Evolutionary conservation across 1,140 invertebrate species (phyloP).

Genomic region (Cotesia typhae): DNA sequence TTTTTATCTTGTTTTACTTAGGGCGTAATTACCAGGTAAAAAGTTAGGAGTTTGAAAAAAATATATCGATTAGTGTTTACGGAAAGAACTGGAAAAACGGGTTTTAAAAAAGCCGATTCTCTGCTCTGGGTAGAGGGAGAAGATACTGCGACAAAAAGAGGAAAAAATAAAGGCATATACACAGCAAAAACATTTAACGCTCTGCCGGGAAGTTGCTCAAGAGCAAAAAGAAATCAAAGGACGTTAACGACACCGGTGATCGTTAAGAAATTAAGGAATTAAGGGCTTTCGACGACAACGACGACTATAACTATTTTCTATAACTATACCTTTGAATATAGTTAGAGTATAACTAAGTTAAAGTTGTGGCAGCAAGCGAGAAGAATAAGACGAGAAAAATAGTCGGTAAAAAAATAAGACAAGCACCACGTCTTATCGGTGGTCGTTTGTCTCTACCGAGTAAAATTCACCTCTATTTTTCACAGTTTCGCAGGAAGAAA

Average conservation of each 20-base stretch:
- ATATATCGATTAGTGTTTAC: no score
- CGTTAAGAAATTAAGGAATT: slow-evolving; percentile 46
- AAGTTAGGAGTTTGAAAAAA: background rate
- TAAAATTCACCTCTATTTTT: slow-evolving; percentile 37
- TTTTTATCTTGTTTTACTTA: background rate
- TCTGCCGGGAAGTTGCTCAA: background rate
- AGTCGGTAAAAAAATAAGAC: slow-evolving; percentile 18
- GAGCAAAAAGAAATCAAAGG: slow-evolving; percentile 20
- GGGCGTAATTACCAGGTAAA: background rate
- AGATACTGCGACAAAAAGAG: slow-evolving; percentile 6
- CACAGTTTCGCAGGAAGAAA: slow-evolving; percentile 25
- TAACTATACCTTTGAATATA: background rate
- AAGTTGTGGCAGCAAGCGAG: slow-evolving; percentile 19
- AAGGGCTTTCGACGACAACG: slow-evolving; percentile 29
- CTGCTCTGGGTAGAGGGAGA: background rate
- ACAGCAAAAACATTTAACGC: slow-evolving; percentile 33
- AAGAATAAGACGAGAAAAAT: slow-evolving; percentile 19
- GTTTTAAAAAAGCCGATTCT: no score
- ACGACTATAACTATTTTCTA: background rate
- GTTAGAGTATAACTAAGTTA: background rate
- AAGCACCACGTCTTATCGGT: slow-evolving; percentile 31
- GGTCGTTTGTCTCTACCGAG: slow-evolving; percentile 34
- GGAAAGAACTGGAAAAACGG: no score
- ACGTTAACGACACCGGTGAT: slow-evolving; percentile 40
- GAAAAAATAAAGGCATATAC: slow-evolving; percentile 10